These are phyloP conservation scores for Ashinkailepas kermadecensis DNA, from an alignment of 2,888 invertebrate species.

Conservation along the genomic window DNA sequence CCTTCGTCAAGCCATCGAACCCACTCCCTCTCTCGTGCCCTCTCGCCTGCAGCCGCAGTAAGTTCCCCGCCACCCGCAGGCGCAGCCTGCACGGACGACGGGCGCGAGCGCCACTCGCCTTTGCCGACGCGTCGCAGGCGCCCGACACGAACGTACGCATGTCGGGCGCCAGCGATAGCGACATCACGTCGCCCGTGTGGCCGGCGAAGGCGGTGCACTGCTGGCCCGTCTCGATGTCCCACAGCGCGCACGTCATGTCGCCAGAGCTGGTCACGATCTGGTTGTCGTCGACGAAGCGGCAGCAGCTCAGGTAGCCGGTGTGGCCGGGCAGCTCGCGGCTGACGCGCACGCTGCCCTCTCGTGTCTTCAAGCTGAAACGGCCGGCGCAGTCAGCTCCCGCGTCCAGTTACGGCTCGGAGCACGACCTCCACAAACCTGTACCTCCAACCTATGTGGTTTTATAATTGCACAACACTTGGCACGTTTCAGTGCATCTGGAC, in stretches of 20 bases:
- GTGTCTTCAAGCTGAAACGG: conserved; percentile 78
- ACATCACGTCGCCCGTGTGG: conserved; percentile 99
- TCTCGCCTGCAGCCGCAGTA: no score
- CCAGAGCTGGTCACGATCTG: conserved; percentile 99
- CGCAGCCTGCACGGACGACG: background rate
- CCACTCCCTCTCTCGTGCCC: no score
- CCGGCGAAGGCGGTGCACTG: conserved; percentile 98
- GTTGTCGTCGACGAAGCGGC: conserved; percentile 99
- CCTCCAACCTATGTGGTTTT: no score
- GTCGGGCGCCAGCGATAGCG: conserved; percentile 93
- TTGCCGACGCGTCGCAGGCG: conserved; percentile 98
- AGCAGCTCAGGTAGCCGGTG: conserved; percentile 98
- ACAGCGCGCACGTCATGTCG: conserved; percentile 98
- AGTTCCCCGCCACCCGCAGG: background rate
- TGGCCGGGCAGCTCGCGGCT: conserved; percentile 98
- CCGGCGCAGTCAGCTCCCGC: no score
- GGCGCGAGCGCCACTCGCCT: conserved; percentile 45
- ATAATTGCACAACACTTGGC: no score
- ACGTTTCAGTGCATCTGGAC: no score
- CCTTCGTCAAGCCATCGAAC: no score
- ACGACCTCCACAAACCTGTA: no score
- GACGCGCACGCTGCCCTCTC: conserved; percentile 98
- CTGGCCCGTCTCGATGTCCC: conserved; percentile 99
- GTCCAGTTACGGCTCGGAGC: no score
- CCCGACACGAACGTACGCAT: conserved; percentile 99